These are phyloP conservation scores for Pantherophis vulpinus DNA, from an alignment of 2,797 vertebrate genomes.

Conservation along the genomic window DNA sequence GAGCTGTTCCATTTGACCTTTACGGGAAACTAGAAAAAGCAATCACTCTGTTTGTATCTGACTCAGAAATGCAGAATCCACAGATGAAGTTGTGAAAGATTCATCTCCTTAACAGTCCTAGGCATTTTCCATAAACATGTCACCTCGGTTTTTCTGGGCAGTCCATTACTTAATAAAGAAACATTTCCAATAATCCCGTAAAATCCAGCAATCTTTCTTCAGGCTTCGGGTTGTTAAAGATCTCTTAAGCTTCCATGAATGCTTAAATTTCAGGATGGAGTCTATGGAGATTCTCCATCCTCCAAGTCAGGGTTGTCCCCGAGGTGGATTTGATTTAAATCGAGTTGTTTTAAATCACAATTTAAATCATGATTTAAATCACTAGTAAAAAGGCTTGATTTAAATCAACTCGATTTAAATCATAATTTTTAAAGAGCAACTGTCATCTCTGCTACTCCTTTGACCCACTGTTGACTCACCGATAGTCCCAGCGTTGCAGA, in stretches of 20 bases:
- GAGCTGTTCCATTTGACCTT: not conserved
- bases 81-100: not conserved
- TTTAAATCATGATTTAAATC: too few species aligned
- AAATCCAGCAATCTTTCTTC: too few species aligned
- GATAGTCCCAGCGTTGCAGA: too few species aligned
- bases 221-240: not conserved
- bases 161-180: not conserved
- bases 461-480: too few species aligned
- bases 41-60: not conserved
- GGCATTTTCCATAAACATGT: not conserved
- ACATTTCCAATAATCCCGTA: not conserved
- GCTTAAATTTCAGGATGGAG: not conserved
- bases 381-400: too few species aligned
- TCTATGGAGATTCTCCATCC: too few species aligned
- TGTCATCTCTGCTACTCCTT: too few species aligned
- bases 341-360: too few species aligned
- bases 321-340: too few species aligned
- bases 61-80: not conserved
- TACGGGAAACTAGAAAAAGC: not conserved
- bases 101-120: not conserved
- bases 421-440: too few species aligned
- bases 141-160: not conserved
- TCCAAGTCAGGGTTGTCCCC: too few species aligned
- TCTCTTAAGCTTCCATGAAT: not conserved
- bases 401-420: too few species aligned